Percentiles rank a stretch among this genome's conserved stretches.
phyloP scores from a whole-genome alignment of 2,113 vertebrate species.

The Camelus dromedarius region DNA sequence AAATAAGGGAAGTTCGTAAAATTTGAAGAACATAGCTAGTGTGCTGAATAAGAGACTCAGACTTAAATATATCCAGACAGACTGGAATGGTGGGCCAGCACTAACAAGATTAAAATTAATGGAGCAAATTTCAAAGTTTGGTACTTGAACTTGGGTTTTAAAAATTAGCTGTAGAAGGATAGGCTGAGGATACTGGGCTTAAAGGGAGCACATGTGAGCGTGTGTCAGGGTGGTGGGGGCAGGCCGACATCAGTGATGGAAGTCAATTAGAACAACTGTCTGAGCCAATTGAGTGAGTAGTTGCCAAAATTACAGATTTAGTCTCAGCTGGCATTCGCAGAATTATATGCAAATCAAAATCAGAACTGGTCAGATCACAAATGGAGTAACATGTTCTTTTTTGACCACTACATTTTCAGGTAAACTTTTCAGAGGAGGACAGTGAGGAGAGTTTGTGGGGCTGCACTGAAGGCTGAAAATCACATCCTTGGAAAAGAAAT shows the following conservation, averaged over 20 bases:
- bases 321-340: not conserved
- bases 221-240: not conserved
- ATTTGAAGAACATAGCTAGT: not conserved
- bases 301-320: not conserved
- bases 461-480: not conserved
- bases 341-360: not conserved
- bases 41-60: not conserved
- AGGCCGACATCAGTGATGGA: not conserved
- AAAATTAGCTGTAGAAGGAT: not conserved
- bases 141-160: constrained; percentile 29
- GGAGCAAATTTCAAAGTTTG: constrained; percentile 34
- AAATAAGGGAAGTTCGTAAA: constrained; percentile 7
- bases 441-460: too few species aligned
- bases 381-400: not conserved
- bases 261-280: not conserved
- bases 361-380: not conserved
- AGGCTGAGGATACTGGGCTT: not conserved
- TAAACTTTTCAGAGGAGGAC: not conserved
- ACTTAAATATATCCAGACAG: not conserved
- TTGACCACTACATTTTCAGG: not conserved
- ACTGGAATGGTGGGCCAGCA: not conserved
- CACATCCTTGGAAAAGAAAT: not conserved
- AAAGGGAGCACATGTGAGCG: not conserved
- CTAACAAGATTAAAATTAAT: constrained; percentile 60
- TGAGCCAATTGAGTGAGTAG: not conserved